These are phyloP conservation scores for Drosophila histrio DNA, from an alignment of 2,888 invertebrate genomes.

Conservation along the genomic window DNA sequence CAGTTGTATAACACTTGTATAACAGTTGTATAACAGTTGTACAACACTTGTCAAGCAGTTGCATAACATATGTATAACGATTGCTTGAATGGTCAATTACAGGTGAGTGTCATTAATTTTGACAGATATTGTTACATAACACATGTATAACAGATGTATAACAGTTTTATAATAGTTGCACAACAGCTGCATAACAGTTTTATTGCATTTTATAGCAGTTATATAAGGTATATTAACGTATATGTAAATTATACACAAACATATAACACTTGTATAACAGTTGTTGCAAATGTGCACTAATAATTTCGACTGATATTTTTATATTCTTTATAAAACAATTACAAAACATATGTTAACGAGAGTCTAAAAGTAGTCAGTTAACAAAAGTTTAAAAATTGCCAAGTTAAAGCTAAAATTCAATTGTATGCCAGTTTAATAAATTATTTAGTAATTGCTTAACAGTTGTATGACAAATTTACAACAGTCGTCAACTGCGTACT, in stretches of 20 bases:
- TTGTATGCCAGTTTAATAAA: neutral
- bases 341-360: no score
- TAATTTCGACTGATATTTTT: no score
- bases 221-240: no score
- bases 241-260: neutral
- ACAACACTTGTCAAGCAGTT: neutral
- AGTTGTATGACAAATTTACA: constrained; percentile 2
- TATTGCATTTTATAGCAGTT: no score
- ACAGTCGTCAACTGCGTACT: constrained; percentile 6
- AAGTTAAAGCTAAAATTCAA: constrained; percentile 1
- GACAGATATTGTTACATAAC: neutral
- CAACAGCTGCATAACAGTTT: constrained; percentile 15
- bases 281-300: no score
- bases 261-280: constrained; percentile 4
- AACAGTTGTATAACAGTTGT: constrained; percentile 7
- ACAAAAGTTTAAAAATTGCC: constrained; percentile 9
- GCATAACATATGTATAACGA: constrained; percentile 1
- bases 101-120: no score
- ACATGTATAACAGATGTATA: constrained; percentile 3
- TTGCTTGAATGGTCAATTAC: no score
- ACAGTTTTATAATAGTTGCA: constrained; percentile 6
- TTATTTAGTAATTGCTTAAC: no score
- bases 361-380: no score
- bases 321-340: no score
- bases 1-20: constrained; percentile 5